These are phyloP conservation scores for Chelmon rostratus DNA, from an alignment of 2,797 vertebrate species.

Conservation along the genomic window DNA sequence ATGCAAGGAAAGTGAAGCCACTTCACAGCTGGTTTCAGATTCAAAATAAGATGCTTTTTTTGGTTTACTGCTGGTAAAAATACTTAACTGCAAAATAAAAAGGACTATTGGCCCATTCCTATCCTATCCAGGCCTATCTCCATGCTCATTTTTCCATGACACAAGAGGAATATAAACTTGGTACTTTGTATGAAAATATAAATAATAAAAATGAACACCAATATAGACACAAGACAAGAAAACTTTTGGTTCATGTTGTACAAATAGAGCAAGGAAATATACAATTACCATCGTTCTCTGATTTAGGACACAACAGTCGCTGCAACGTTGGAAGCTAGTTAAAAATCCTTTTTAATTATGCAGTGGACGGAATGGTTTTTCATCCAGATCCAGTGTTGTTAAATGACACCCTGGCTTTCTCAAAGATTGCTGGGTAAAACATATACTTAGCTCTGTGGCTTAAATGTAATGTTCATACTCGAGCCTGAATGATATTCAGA, in stretches of 20 bases:
- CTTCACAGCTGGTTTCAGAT: background rate
- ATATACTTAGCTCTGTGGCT: too few species aligned
- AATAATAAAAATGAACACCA: too few species aligned
- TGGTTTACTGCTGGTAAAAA: background rate
- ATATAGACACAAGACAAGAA: too few species aligned
- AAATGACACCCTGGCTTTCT: too few species aligned
- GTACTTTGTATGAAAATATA: too few species aligned
- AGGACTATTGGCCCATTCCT: background rate
- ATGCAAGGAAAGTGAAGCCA: background rate
- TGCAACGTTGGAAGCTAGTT: background rate
- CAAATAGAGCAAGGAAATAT: too few species aligned
- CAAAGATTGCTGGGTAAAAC: too few species aligned
- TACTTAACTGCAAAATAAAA: background rate
- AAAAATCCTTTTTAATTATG: background rate
- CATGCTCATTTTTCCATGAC: background rate
- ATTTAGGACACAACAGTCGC: too few species aligned
- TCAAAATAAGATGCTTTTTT: background rate
- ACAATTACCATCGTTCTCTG: too few species aligned
- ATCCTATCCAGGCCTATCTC: background rate
- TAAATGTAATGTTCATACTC: background rate
- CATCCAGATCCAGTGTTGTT: too few species aligned
- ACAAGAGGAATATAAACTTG: background rate
- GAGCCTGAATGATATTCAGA: background rate
- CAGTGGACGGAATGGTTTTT: too few species aligned
- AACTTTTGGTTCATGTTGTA: too few species aligned